Evolutionary conservation across 2,797 vertebrate species (phyloP).

Genomic region (Hippocampus kuda): DNA sequence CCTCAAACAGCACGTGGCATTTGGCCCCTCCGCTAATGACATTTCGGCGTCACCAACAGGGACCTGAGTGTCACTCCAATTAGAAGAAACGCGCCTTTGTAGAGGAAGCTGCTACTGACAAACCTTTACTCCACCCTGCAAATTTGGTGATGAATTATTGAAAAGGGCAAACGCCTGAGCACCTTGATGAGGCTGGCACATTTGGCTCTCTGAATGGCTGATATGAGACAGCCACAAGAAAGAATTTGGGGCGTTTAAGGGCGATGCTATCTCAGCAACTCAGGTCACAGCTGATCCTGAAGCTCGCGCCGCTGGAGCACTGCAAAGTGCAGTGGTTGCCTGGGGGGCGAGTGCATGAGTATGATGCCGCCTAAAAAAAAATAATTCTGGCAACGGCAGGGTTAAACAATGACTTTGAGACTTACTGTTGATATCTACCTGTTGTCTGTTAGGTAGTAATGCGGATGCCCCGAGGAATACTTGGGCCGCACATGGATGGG

Average conservation of each 20-base stretch:
- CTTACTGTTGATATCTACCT: too few relatives aligned
- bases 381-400: too few relatives aligned
- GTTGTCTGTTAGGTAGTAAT: too few relatives aligned
- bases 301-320: constrained; percentile 12
- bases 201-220: constrained; percentile 37
- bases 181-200: constrained; percentile 52
- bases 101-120: constrained; percentile 41
- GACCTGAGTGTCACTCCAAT: constrained; percentile 52
- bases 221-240: constrained; percentile 45
- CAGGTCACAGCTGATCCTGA: constrained; percentile 18
- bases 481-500: too few relatives aligned
- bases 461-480: too few relatives aligned
- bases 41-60: constrained; percentile 50
- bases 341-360: too few relatives aligned
- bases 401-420: too few relatives aligned
- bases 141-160: constrained; percentile 64
- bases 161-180: constrained; percentile 59
- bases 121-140: constrained; percentile 46
- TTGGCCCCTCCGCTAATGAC: constrained; percentile 50
- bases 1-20: constrained; percentile 44
- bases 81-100: constrained; percentile 42
- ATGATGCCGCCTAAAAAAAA: too few relatives aligned
- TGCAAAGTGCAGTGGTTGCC: too few relatives aligned
- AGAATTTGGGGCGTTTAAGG: constrained; percentile 35
- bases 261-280: constrained; percentile 46